Evolutionary conservation across 2,888 invertebrate genomes (phyloP).

Genomic region (Pseudeuparius sepicola): DNA sequence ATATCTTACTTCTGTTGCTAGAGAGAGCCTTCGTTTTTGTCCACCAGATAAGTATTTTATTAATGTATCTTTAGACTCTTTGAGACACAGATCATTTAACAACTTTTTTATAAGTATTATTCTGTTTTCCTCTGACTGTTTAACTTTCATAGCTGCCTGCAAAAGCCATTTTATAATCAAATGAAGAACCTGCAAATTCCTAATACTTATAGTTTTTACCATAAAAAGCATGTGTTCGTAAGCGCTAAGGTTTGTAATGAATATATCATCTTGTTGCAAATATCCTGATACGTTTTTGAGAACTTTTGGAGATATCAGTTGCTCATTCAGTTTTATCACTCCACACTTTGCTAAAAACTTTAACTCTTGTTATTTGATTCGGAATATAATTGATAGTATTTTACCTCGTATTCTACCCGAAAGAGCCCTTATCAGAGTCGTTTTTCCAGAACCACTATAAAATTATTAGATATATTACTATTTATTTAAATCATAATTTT

Average conservation of each 20-base stretch:
- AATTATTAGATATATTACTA: too few species aligned
- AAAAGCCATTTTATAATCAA: too few species aligned
- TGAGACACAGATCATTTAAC: conserved; percentile 58
- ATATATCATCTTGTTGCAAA: conserved; percentile 77
- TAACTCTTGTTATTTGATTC: conserved; percentile 7
- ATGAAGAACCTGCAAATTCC: conserved; percentile 2
- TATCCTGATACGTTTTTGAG: conserved; percentile 73
- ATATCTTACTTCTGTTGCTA: conserved; percentile 60
- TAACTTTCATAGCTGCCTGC: conserved; percentile 71
- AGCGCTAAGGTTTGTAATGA: conserved; percentile 67
- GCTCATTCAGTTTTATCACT: conserved; percentile 34
- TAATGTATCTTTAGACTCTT: conserved; percentile 58
- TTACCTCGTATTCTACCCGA: conserved; percentile 58
- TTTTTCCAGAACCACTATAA: conserved; percentile 67
- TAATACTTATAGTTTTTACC: conserved; percentile 43
- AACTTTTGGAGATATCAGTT: conserved; percentile 49
- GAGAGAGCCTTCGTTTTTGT: conserved; percentile 73
- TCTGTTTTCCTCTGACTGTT: conserved; percentile 37
- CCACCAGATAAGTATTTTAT: conserved; percentile 79
- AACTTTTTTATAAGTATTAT: conserved; percentile 41
- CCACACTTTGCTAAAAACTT: conserved; percentile 19
- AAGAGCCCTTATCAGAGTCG: conserved; percentile 62
- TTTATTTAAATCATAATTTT: too few species aligned
- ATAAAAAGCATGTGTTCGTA: conserved; percentile 78
- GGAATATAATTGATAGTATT: too few species aligned